phyloP scores from a whole-genome alignment of 1,140 invertebrate species.

The Cherax quadricarinatus region DNA sequence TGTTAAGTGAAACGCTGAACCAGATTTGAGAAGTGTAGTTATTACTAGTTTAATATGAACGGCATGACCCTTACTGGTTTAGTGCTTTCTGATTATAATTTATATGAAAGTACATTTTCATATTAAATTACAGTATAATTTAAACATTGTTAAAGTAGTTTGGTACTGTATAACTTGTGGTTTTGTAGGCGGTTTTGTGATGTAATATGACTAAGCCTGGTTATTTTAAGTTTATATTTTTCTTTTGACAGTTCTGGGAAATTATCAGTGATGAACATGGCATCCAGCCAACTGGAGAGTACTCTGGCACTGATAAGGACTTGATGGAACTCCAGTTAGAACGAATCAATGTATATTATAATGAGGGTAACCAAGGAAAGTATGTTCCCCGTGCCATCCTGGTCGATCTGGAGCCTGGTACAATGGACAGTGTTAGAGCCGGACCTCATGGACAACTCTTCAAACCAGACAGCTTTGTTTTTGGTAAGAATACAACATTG shows the following conservation, averaged over 20 bases:
- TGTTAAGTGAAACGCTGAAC: too few relatives aligned
- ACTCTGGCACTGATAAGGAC: constrained; percentile 63
- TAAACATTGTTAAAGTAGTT: too few relatives aligned
- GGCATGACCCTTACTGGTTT: too few relatives aligned
- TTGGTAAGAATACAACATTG: constrained; percentile 20
- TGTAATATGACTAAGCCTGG: too few relatives aligned
- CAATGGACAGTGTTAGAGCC: constrained; percentile 62
- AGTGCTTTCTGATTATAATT: too few relatives aligned
- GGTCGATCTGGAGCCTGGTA: constrained; percentile 61
- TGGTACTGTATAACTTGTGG: too few relatives aligned
- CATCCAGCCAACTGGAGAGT: constrained; percentile 65
- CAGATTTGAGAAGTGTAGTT: too few relatives aligned
- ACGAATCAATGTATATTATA: constrained; percentile 62
- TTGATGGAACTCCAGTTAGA: constrained; percentile 68
- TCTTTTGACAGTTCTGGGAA: constrained; percentile 58
- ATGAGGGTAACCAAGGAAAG: constrained; percentile 66
- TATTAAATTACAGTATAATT: too few relatives aligned
- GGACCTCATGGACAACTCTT: constrained; percentile 63
- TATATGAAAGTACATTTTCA: too few relatives aligned
- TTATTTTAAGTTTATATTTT: background rate
- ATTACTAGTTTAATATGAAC: too few relatives aligned
- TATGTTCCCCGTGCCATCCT: constrained; percentile 62
- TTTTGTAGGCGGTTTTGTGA: too few relatives aligned
- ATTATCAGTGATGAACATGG: constrained; percentile 69
- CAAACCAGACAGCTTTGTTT: constrained; percentile 66